Conservation (phyloP, 2,113 vertebrate genomes). For the Chaenocephalus aceratus region DNA sequence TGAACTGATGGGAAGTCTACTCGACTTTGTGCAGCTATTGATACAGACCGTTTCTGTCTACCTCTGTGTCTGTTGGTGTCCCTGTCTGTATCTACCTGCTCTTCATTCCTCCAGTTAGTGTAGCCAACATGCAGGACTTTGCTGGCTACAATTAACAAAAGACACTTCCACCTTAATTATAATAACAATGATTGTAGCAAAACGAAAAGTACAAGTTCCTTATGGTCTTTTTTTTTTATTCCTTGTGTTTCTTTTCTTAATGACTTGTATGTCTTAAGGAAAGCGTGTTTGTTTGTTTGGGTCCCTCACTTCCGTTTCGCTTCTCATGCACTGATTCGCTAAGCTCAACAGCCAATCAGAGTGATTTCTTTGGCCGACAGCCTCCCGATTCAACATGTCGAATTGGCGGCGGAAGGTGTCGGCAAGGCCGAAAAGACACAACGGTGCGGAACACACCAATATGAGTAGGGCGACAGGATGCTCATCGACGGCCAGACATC, state of each 20-base stretch:
- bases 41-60: constrained; percentile 40
- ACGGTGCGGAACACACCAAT: too few relatives aligned
- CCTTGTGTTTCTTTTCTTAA: background rate
- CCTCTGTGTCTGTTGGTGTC: constrained; percentile 11
- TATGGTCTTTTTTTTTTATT: background rate
- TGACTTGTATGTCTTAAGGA: background rate
- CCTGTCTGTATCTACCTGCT: constrained; percentile 8
- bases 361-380: too few relatives aligned
- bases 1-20: constrained; percentile 54
- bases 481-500: too few relatives aligned
- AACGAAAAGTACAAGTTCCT: background rate
- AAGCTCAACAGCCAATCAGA: too few relatives aligned
- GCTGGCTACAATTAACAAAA: background rate
- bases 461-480: too few relatives aligned
- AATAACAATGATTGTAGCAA: background rate
- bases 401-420: too few relatives aligned
- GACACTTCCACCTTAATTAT: background rate
- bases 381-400: too few relatives aligned
- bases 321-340: too few relatives aligned
- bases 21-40: constrained; percentile 45
- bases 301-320: too few relatives aligned
- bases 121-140: background rate
- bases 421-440: too few relatives aligned
- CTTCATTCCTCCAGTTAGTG: background rate
- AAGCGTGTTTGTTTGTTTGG: background rate